Evolutionary conservation across 1,140 invertebrate genomes (phyloP), one percentile per base, ranked within the genome.

Genomic region (Rhopalosiphum padi): DNA sequence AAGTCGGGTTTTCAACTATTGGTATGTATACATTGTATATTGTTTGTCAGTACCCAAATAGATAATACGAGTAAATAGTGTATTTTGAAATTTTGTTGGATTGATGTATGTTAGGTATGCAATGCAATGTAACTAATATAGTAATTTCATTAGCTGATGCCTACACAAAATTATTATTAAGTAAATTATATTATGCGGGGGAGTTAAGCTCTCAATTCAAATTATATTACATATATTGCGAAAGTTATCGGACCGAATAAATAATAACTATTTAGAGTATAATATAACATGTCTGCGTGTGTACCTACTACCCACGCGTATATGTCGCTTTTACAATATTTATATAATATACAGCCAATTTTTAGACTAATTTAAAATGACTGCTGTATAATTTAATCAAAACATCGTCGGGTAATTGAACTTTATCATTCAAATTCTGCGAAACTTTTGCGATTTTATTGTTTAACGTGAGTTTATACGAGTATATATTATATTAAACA

Each of bases 341-440:
- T 15, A 68, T 15, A 68, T 4, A n/a, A 5, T 68, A 15, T 68
- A 68, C 18, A n/a, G 60, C n/a, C 0, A n/a, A n/a, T n/a, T 77
- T 18, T 77, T 77, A n/a, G 4, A 37, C 35, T 83, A 37, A 83
- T 37, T 85, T 25, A 41, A 43, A 85, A 89, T 9, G n/a, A 37
- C 18, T 53, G 87, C 35, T 23, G 11, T 60, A 60, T 77, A 89
- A 53, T 89, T 89, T 53, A 51, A 89, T 89, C 35, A 89, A 23
- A 89, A 8, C 35, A n/a, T 89, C 22, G n/a, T 23, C n/a, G n/a
- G 43, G 35, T 37, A 53, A 48, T 87, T 35, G 5, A 48, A 51
- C 87, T 53, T 89, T 89, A 89, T 89, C 46, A 25, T 89, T 89
- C 21, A 22, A 89, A 89, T 25, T 30, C n/a, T 35, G 15, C 6